Evolutionary conservation across 1,140 invertebrate species (phyloP), one percentile per base, ranked within the genome.

Genomic region (Aleiodes sp.): DNA sequence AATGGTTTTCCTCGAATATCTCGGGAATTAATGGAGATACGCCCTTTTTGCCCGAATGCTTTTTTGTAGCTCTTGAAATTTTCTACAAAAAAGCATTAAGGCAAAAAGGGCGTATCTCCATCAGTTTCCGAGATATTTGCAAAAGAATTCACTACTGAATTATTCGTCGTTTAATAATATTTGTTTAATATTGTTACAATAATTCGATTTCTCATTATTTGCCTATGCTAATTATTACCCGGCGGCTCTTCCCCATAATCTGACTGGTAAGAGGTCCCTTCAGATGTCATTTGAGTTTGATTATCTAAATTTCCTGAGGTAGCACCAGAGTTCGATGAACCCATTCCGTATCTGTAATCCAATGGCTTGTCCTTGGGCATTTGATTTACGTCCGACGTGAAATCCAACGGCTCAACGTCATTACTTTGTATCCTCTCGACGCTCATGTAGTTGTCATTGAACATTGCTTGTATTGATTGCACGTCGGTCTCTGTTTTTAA

Each of bases 361-460:
- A 76, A 14, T 6, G 75, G 73, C 68, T 78, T 75, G 4, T 75
- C 70, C 39, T 75, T 29, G 68, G 1, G 24, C 56, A 14, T 14
- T 71, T 70, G 14, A 63, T 31, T 57, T 28, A 75, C 43, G 12
- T 80, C 76, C 1, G 78, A 72, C 10, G 78, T 80, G 21, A 73
- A 82, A 29, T 82, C 77, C 24, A 80, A 63, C 0, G 78, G 78
- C 56, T 81, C 75, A 9, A 75, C 9, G 57, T 67, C 24, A 37
- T 67, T 14, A 57, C 19, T 62, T 33, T n/a, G 14, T 31, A 29
- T 56, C n/a, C 59, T 26, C 16, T 31, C 19, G 0, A 75, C 64
- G 62, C 65, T 56, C 60, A 10, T 56, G 65, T 37, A 39, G 57
- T 29, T 65, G 7, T 73, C 65, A 1, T 56, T 70, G 10, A 70